Conservation (phyloP, 1,140 invertebrate genomes). For the Brachionus angularis region DNA sequence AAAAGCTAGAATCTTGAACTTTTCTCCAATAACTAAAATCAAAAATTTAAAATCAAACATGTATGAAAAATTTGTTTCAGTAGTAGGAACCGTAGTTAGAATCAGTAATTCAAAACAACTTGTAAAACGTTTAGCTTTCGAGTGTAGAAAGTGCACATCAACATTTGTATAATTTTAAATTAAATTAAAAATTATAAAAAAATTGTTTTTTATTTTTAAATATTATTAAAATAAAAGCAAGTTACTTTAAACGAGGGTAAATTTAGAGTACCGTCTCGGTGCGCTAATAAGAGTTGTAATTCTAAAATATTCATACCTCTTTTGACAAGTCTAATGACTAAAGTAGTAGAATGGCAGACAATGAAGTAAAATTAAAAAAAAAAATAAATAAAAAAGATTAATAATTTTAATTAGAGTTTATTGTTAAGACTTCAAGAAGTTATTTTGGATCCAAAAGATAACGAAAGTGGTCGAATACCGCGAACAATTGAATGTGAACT, state of each 20-base stretch:
- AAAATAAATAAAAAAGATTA: neutral
- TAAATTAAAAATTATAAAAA: slow-evolving; percentile 61
- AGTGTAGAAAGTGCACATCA: slow-evolving; percentile 67
- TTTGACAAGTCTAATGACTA: slow-evolving; percentile 67
- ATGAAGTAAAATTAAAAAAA: slow-evolving; percentile 63
- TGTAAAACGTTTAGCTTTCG: slow-evolving; percentile 73
- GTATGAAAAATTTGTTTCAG: slow-evolving; percentile 71
- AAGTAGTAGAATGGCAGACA: slow-evolving; percentile 71
- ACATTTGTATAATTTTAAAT: slow-evolving; percentile 55
- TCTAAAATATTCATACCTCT: slow-evolving; percentile 66
- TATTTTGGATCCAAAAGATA: slow-evolving; percentile 59
- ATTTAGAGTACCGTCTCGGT: slow-evolving; percentile 53
- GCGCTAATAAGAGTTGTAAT: slow-evolving; percentile 60
- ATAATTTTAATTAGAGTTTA: slow-evolving; percentile 62
- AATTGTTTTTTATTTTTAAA: too few relatives aligned
- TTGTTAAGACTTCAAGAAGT: slow-evolving; percentile 60
- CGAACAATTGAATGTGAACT: slow-evolving; percentile 80
- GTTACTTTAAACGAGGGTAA: slow-evolving; percentile 54
- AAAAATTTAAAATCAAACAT: slow-evolving; percentile 40
- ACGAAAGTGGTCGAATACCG: slow-evolving; percentile 68
- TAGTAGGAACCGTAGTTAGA: slow-evolving; percentile 79
- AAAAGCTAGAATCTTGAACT: slow-evolving; percentile 30
- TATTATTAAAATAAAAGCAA: too few relatives aligned
- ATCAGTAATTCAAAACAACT: slow-evolving; percentile 71
- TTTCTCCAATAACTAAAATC: slow-evolving; percentile 19